phyloP scores from a whole-genome alignment of 2,797 vertebrate genomes.

The Chloroceryle inda region DNA sequence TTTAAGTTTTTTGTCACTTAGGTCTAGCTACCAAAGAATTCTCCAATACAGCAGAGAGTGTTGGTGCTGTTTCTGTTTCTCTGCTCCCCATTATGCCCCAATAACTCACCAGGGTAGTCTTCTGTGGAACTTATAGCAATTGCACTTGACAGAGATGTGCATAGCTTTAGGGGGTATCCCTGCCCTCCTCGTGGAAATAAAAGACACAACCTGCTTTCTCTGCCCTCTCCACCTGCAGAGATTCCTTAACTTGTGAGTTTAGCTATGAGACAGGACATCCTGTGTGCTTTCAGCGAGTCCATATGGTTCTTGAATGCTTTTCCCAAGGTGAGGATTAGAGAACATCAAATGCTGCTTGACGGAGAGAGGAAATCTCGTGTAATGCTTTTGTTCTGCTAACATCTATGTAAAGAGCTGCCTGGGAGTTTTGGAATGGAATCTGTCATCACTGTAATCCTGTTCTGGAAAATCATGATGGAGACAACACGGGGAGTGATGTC shows the following conservation, averaged over 20 bases:
- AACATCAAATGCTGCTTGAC: slow-evolving; percentile 59
- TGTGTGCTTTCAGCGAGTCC: slow-evolving; percentile 51
- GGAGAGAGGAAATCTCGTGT: slow-evolving; percentile 68
- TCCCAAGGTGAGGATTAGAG: slow-evolving; percentile 74
- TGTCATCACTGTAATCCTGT: slow-evolving; percentile 62
- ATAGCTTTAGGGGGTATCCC: background rate
- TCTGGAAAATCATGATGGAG: slow-evolving; percentile 73
- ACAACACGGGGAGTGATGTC: slow-evolving; percentile 58
- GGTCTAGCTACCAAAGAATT: background rate
- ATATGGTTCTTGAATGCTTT: slow-evolving; percentile 52
- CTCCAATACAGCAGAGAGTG: background rate
- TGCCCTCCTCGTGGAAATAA: background rate
- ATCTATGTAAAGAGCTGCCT: slow-evolving; percentile 72
- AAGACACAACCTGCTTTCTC: background rate
- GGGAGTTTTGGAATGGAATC: slow-evolving; percentile 77
- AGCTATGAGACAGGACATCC: background rate
- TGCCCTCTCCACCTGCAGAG: background rate
- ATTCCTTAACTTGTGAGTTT: background rate
- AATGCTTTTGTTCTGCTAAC: slow-evolving; percentile 77
- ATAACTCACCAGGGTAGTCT: background rate
- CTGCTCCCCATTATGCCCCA: background rate
- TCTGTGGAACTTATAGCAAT: background rate
- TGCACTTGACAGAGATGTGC: background rate
- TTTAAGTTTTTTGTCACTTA: background rate
- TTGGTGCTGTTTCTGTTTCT: background rate